Conservation (phyloP, 2,797 vertebrate species). For the Distichodus sexfasciatus region DNA sequence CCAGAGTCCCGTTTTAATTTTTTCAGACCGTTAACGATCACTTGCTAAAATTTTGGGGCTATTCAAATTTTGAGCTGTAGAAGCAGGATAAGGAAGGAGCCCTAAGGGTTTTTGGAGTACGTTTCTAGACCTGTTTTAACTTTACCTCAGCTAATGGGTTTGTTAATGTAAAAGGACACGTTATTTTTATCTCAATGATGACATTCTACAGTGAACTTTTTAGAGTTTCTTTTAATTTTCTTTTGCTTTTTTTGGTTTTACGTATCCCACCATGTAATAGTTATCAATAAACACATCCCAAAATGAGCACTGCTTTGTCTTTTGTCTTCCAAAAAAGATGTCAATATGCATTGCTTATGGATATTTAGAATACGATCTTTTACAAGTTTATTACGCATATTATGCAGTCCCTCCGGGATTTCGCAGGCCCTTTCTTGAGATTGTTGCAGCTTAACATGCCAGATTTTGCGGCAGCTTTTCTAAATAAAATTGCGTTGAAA, state of each 20-base stretch:
- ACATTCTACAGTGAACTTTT: conserved; percentile 89
- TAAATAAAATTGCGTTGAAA: too few species aligned
- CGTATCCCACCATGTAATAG: conserved; percentile 95
- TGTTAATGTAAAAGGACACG: conserved; percentile 89
- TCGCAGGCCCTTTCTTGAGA: too few species aligned
- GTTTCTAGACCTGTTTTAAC: conserved; percentile 97
- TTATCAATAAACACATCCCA: conserved; percentile 97
- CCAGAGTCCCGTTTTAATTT: conserved; percentile 71
- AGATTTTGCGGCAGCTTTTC: too few species aligned
- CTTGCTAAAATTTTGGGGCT: conserved; percentile 58
- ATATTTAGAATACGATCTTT: too few species aligned
- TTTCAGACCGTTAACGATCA: conserved; percentile 59
- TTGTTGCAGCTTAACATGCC: too few species aligned
- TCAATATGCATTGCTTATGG: neutral
- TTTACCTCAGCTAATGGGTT: conserved; percentile 97
- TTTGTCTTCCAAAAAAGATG: neutral
- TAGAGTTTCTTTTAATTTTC: conserved; percentile 69
- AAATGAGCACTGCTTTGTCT: conserved; percentile 60
- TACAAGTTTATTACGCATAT: neutral
- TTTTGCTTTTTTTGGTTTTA: conserved; percentile 85
- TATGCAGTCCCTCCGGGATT: too few species aligned
- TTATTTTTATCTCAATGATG: conserved; percentile 96
- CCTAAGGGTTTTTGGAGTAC: conserved; percentile 83
- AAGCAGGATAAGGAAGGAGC: conserved; percentile 56
- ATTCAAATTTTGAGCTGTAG: conserved; percentile 58